Evolutionary conservation across 2,797 vertebrate genomes (phyloP), one percentile per base, ranked within the genome.

Genomic region (Thaleichthys pacificus): DNA sequence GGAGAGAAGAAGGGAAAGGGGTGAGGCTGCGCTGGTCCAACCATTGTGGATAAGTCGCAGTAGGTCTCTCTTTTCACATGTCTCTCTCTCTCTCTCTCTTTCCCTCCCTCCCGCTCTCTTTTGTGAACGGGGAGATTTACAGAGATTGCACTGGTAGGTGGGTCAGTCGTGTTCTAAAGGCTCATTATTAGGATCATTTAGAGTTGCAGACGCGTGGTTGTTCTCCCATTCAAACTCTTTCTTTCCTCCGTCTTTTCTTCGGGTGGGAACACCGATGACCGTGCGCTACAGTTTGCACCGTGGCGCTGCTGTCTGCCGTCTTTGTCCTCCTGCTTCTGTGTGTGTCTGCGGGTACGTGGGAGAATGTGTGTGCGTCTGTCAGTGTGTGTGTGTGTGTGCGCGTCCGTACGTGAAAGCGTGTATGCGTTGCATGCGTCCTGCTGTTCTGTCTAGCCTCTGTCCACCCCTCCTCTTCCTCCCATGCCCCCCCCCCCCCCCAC

Each of bases 11-110:
- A 72, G 49, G 89, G 83, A 87, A 70, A 82, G 78, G 85, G 80
- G 74, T 74, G 64, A 78, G 80, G 81, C 68, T 76, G 70, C 70
- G 77, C 75, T 86, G 84, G 66, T 83, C 72, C 71, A 82, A 83
- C 89, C 77, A 86, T 90, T 92, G 86, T 89, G 77, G 80, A 81
- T 81, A 24, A 79, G 76, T 76, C 86, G 82, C 72, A 85, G 82
- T 61, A 91, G 87, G 74, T 72, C 69, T 76, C 82, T 4, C 0
- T 78, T 90, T 76, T 88, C 58, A 66, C 38, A 81, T 73, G 76
- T 85, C 61, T 70, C 32, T 71, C 68, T 80, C 61, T 70, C 32
- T 71, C 68, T 80, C 12, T 51, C 22, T 51, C 4, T 66, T 89
- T 91, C 63, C 42, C 63, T 64, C 11, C 12, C 32, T 64, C 62